Base-by-base conservation (phyloP, 2,888 invertebrate species). In the Sialis fuliginosa region DNA sequence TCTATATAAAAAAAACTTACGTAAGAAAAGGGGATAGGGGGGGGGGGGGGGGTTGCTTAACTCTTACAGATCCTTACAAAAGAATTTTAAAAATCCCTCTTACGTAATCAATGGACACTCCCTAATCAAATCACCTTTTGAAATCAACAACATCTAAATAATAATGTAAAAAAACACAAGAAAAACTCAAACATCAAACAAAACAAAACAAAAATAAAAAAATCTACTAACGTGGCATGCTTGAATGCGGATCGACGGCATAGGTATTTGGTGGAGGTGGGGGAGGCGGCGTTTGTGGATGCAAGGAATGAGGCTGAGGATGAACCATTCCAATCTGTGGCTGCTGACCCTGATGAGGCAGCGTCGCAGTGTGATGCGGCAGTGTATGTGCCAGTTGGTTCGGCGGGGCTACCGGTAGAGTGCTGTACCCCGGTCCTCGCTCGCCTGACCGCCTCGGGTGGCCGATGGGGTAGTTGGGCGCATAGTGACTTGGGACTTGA, bases 401-500 rank as follows among this genome's bases (percentile, higher is more conserved):
- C 0, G 71, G 67, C 37, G 71, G 70, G 1, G 71, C 71, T 54
- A 88, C 77, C 1, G 90, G 91, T 50, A 90, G 62, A 3, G 90
- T 86, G 56, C 89, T 87, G 62, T 91, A 91, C 0, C 89, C 89
- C 2, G 86, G 82, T 13, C 81, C 81, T 34, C 83, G 74, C 47
- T 75, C 75, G 22, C 22, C 22, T 22, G 22, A 22, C 39, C 81
- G 71, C 52, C 81, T 69, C 0, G 82, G 80, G 67, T 84, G 83
- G 1, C 84, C 84, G 53, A 86, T 68, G 8, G 93, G 92, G 68
- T 90, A 93, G 68, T 92, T 92, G 1, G 91, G 92, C 9, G 92
- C 93, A 64, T 95, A 95, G 65, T 93, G 92, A 57, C 89, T 90
- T n/a, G 95, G 95, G 54, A 89, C 89, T 66, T 91, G 91, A 6